These are phyloP conservation scores for Strix occidentalis DNA, from an alignment of 2,797 vertebrate genomes.

Conservation along the genomic window DNA sequence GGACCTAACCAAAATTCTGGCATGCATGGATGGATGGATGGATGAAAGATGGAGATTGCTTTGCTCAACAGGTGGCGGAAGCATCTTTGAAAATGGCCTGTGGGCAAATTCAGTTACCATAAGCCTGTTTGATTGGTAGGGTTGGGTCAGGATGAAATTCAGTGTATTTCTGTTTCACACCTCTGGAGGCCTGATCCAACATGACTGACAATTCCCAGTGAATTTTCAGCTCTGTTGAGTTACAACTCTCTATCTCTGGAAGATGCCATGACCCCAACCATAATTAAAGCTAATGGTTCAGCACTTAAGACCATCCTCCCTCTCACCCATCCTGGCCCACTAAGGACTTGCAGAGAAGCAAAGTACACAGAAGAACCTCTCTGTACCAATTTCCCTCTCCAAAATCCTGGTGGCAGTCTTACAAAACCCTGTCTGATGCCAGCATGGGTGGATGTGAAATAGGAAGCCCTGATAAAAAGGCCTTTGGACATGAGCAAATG, in stretches of 20 bases:
- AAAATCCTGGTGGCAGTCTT: not conserved
- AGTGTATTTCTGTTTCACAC: not conserved
- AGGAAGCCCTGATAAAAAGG: not conserved
- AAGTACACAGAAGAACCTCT: not conserved
- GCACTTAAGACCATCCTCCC: not conserved
- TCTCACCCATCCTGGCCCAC: not conserved
- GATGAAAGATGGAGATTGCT: not conserved
- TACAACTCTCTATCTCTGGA: not conserved
- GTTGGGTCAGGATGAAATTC: not conserved
- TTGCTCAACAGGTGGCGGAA: not conserved
- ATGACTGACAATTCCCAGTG: not conserved
- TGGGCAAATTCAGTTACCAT: not conserved
- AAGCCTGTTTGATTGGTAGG: not conserved
- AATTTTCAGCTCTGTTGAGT: not conserved
- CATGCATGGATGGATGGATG: not conserved
- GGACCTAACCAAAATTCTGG: not conserved
- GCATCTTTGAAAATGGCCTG: not conserved
- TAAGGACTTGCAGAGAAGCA: not conserved
- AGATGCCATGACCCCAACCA: rapidly evolving
- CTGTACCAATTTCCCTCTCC: not conserved
- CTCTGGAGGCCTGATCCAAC: not conserved
- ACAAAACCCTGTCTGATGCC: not conserved
- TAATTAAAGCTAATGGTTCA: not conserved
- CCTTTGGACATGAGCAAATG: not conserved
- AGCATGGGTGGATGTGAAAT: not conserved